Evolutionary conservation across 2,113 vertebrate genomes (phyloP).

Genomic region (Anolis sagrei): DNA sequence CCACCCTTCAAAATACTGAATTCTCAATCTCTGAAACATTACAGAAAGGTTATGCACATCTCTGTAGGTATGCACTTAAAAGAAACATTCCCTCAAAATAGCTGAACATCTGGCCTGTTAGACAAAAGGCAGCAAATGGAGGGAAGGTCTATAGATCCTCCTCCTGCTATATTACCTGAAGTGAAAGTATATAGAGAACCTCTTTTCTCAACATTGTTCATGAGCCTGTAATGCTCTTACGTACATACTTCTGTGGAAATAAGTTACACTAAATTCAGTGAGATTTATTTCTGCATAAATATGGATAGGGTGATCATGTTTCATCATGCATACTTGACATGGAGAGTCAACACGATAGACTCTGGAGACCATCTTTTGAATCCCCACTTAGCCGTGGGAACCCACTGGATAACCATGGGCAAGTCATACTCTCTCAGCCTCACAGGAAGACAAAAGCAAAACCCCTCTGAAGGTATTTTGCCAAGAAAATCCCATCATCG

Average conservation of each 20-base stretch:
- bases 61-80: neutral
- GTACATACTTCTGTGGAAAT: neutral
- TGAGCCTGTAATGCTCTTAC: neutral
- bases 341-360: too few relatives aligned
- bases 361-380: too few relatives aligned
- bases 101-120: neutral
- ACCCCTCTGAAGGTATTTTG: too few relatives aligned
- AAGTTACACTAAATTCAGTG: neutral
- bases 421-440: too few relatives aligned
- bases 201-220: neutral
- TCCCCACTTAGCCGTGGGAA: too few relatives aligned
- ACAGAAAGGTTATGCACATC: neutral
- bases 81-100: neutral
- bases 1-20: neutral
- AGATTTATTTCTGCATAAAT: too few relatives aligned
- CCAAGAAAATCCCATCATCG: too few relatives aligned
- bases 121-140: neutral
- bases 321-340: too few relatives aligned
- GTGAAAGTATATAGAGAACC: neutral
- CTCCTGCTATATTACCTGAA: neutral
- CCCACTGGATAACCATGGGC: too few relatives aligned
- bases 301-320: neutral
- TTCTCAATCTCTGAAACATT: neutral
- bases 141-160: neutral
- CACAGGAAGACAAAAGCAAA: too few relatives aligned